Conservation (phyloP, 2,113 vertebrate species). For the Cyphomyrus discorhynchus region DNA sequence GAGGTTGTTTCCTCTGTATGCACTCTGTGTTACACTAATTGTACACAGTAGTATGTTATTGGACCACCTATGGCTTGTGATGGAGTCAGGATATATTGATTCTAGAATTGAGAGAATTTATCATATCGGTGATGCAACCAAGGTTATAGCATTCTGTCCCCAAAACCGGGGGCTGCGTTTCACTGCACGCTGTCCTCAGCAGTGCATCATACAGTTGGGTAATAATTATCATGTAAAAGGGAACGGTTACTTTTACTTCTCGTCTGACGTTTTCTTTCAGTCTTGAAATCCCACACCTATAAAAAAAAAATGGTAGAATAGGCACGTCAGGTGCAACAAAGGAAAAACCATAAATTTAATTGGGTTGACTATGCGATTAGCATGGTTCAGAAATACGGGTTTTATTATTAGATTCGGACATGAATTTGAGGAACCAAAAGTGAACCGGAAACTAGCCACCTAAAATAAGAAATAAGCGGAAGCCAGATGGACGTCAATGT, state of each 20-base stretch:
- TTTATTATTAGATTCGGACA: background rate
- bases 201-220: background rate
- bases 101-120: background rate
- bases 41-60: background rate
- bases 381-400: background rate
- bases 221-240: background rate
- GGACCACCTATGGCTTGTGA: background rate
- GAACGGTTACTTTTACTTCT: background rate
- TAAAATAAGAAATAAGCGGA: background rate
- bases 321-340: background rate
- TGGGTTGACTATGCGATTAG: background rate
- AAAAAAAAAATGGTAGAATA: background rate
- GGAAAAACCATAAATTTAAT: background rate
- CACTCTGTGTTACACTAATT: background rate
- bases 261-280: background rate
- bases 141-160: background rate
- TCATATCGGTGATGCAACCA: background rate
- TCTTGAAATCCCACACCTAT: background rate
- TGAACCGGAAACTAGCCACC: background rate
- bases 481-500: background rate
- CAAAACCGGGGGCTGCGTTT: background rate
- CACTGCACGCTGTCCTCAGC: background rate
- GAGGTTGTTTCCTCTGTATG: background rate
- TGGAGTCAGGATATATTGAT: background rate
- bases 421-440: slow-evolving; percentile 11